Base-by-base conservation (phyloP, 1,140 invertebrate species). In the Pollicipes pollicipes region DNA sequence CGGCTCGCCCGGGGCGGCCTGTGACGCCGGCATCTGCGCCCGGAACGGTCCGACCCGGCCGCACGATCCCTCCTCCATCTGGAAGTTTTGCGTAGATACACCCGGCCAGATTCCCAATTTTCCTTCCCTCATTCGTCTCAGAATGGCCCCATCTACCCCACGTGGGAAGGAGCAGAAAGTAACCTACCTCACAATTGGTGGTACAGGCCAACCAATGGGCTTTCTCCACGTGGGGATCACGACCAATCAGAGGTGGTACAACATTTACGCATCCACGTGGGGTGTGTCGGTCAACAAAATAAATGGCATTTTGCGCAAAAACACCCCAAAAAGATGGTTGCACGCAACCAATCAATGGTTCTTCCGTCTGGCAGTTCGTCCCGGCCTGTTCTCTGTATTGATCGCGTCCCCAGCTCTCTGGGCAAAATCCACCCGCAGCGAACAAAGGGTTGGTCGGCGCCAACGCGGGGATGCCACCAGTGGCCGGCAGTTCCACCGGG, bases 301-400 rank as follows among this genome's bases (percentile, higher is more conserved):
- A 58, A 58, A 58, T 58, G 24, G 45, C 45, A 58, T 58, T 58
- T 58, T 58, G 45, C 45, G 45, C 45, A 58, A 58, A 58, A 21
- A 58, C 45, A 58, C 45, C 45, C n/a, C 45, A 58, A 58, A 58
- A 58, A 58, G 45, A 58, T 58, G 45, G 45, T 58, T 58, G 45
- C 45, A 58, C 45, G 45, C 45, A 58, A 58, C 45, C 45, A 58
- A 58, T 58, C 45, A 58, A 58, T 58, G 45, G 45, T 21, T 58
- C 10, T 58, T 58, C 10, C 10, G 8, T 2, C 10, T 24, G 45
- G 2, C 45, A 58, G 45, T 21, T 58, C 45, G 45, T 58, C 45
- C 24, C 13, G 24, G 45, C 2, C 21, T 58, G 10, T 10, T 21
- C 24, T 21, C 24, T 10, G 45, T 58, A 58, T 58, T 58, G 45